These are phyloP conservation scores for Hycleus cichorii DNA, from an alignment of 1,140 invertebrate genomes.

Conservation along the genomic window DNA sequence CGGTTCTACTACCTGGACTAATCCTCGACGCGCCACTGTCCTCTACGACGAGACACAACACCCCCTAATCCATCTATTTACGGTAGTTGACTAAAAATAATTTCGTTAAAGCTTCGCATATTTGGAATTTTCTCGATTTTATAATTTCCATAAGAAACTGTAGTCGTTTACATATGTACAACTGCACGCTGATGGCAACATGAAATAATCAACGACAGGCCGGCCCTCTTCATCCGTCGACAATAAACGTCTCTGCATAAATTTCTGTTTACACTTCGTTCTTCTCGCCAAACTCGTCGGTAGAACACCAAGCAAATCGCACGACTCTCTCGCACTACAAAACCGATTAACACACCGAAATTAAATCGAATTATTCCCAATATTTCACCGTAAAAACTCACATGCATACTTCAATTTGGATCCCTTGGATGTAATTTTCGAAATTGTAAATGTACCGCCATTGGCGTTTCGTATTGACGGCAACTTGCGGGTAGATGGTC, in stretches of 20 bases:
- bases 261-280: constrained; percentile 52
- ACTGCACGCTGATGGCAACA: constrained; percentile 53
- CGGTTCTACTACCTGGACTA: no score
- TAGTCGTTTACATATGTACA: constrained; percentile 33
- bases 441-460: constrained; percentile 6
- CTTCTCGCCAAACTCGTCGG: no score
- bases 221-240: constrained; percentile 42
- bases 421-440: background rate
- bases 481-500: background rate
- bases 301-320: no score
- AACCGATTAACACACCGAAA: no score
- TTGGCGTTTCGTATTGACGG: background rate
- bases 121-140: no score
- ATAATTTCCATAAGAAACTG: background rate
- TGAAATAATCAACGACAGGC: constrained; percentile 43
- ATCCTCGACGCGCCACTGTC: no score
- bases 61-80: no score
- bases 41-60: no score
- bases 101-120: no score
- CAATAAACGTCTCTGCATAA: constrained; percentile 46
- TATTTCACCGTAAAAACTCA: background rate
- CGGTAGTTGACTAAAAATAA: no score
- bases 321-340: no score
- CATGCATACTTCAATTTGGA: constrained; percentile 3
- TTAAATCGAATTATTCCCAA: no score